Conservation (phyloP, 1,140 invertebrate species). For the Choristoneura fumiferana region DNA sequence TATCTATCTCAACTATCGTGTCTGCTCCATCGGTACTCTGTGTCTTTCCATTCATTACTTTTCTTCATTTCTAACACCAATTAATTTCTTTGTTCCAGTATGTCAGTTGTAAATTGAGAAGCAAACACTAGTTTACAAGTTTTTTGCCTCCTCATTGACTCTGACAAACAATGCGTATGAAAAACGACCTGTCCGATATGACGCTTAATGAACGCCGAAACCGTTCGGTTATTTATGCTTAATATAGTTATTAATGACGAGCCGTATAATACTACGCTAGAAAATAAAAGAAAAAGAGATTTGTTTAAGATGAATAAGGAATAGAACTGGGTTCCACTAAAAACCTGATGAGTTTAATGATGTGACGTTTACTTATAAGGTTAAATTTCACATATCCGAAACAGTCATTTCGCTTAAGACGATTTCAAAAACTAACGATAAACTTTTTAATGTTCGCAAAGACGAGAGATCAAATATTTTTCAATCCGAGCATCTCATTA, state of each 20-base stretch:
- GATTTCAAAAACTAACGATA: slow-evolving; percentile 12
- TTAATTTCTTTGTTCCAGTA: slow-evolving; percentile 75
- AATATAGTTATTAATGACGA: slow-evolving; percentile 15
- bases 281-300: slow-evolving; percentile 16
- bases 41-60: slow-evolving; percentile 57
- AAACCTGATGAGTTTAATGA: slow-evolving; percentile 16
- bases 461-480: slow-evolving; percentile 49
- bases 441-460: slow-evolving; percentile 24
- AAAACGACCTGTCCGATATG: slow-evolving; percentile 62
- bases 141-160: slow-evolving; percentile 36
- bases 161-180: slow-evolving; percentile 64
- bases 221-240: slow-evolving; percentile 41
- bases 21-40: slow-evolving; percentile 31
- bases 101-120: slow-evolving; percentile 74
- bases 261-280: slow-evolving; percentile 5
- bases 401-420: slow-evolving; percentile 2
- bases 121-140: slow-evolving; percentile 63
- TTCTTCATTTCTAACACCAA: slow-evolving; percentile 69
- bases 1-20: no score
- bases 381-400: background rate
- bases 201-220: slow-evolving; percentile 61
- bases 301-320: background rate
- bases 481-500: slow-evolving; percentile 66
- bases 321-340: background rate
- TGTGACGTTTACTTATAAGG: slow-evolving; percentile 13